phyloP scores from a whole-genome alignment of 2,113 vertebrate genomes.

The Microtus pennsylvanicus region DNA sequence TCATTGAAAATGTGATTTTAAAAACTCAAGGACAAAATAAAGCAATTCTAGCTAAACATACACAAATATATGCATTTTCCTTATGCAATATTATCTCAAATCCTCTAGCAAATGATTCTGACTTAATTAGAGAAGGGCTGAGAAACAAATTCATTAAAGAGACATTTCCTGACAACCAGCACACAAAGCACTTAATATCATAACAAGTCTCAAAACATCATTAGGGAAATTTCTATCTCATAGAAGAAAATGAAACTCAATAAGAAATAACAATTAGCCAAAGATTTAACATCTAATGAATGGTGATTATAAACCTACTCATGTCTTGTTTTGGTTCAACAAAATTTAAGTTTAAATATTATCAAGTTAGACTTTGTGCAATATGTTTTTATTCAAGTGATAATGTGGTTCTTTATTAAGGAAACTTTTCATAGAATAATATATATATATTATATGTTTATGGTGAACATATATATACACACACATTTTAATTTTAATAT shows the following conservation, averaged over 20 bases:
- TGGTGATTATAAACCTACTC: conserved; percentile 3
- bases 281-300: conserved; percentile 6
- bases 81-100: not conserved
- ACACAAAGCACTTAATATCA: conserved; percentile 20
- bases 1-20: not conserved
- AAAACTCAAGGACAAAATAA: not conserved
- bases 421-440: not conserved
- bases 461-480: too few relatives aligned
- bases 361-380: not conserved
- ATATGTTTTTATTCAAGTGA: not conserved
- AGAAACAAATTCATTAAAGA: not conserved
- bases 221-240: not conserved
- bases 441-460: not conserved
- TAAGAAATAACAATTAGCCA: not conserved
- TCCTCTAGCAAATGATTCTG: not conserved
- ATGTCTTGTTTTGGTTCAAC: not conserved
- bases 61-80: not conserved
- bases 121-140: not conserved
- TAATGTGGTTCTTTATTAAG: not conserved
- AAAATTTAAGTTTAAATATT: conserved; percentile 10
- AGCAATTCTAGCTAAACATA: not conserved
- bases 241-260: conserved; percentile 26
- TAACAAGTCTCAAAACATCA: not conserved
- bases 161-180: not conserved
- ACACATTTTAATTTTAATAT: too few relatives aligned